Percentiles rank a stretch among this genome's conserved stretches.
Conservation (phyloP, 2,888 invertebrate species). For the Apodemia mormo region DNA sequence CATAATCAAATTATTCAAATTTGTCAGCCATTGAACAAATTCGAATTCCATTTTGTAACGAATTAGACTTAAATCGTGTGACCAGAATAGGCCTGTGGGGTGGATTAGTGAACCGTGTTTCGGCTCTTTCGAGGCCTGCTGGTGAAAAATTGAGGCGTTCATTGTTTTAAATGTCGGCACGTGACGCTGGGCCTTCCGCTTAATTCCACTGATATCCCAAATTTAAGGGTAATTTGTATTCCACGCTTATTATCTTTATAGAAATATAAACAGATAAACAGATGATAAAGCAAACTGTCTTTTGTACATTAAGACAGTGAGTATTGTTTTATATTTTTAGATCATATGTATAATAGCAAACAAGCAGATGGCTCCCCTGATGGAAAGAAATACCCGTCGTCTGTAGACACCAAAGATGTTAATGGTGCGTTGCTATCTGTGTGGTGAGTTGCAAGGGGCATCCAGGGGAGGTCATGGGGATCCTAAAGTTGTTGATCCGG, state of each 20-base stretch:
- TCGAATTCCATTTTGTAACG: background rate
- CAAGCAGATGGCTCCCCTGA: too few species aligned
- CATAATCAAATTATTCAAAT: background rate
- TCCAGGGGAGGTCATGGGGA: too few species aligned
- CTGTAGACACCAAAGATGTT: too few species aligned
- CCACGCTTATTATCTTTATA: constrained; percentile 10
- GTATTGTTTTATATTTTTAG: too few species aligned
- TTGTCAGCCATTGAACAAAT: background rate
- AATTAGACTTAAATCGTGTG: constrained; percentile 14
- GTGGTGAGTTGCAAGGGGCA: too few species aligned
- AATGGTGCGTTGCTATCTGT: too few species aligned
- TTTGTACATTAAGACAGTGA: too few species aligned
- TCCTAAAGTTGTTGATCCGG: too few species aligned
- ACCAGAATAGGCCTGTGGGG: constrained; percentile 40
- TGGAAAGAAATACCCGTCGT: too few species aligned
- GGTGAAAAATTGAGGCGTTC: constrained; percentile 76
- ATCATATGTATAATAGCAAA: too few species aligned
- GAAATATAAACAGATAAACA: background rate
- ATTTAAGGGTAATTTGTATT: constrained; percentile 19
- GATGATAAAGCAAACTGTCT: too few species aligned
- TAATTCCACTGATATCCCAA: constrained; percentile 30
- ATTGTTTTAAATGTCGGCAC: constrained; percentile 75
- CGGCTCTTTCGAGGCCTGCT: constrained; percentile 48
- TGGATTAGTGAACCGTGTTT: constrained; percentile 58
- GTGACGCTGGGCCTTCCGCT: constrained; percentile 49